Evolutionary conservation across 2,888 invertebrate genomes (phyloP).

Genomic region (Troides helena): DNA sequence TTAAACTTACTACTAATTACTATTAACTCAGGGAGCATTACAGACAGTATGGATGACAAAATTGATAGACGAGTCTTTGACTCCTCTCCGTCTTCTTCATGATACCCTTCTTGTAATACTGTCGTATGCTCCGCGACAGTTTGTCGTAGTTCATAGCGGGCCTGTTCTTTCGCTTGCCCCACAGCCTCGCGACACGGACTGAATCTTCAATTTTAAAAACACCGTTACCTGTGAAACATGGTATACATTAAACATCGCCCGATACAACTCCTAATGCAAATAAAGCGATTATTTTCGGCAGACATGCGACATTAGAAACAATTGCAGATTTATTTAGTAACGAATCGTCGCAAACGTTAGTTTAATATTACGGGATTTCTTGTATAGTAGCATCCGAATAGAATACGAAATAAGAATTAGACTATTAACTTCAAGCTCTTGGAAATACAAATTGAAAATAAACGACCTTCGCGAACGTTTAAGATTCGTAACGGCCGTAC

Average conservation of each 20-base stretch:
- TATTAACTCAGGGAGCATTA: conserved; percentile 61
- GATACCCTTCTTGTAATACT: conserved; percentile 99
- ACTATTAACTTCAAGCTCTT: conserved; percentile 6
- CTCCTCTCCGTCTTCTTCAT: conserved; percentile 99
- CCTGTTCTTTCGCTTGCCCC: conserved; percentile 98
- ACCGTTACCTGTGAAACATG: conserved; percentile 83
- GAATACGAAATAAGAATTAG: conserved; percentile 15
- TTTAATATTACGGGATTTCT: conserved; percentile 23
- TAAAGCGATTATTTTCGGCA: conserved; percentile 27
- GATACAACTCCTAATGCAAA: conserved; percentile 34
- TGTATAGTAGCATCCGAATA: conserved; percentile 5
- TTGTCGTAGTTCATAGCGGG: conserved; percentile 99
- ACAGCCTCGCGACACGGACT: conserved; percentile 96
- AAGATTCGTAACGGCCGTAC: conserved; percentile 24
- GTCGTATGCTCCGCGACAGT: conserved; percentile 96
- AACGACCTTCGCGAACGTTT: conserved; percentile 25
- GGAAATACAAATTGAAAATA: conserved; percentile 25
- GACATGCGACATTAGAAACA: conserved; percentile 9
- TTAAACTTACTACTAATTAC: conserved; percentile 50
- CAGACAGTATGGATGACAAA: conserved; percentile 96
- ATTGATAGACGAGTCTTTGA: conserved; percentile 98
- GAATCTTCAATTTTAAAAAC: conserved; percentile 99
- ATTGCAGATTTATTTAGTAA: conserved; percentile 4
- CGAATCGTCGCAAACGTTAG: not conserved
- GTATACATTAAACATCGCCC: conserved; percentile 59